These are phyloP conservation scores for Uromys caudimaculatus DNA, from an alignment of 2,797 vertebrate genomes.

Conservation along the genomic window DNA sequence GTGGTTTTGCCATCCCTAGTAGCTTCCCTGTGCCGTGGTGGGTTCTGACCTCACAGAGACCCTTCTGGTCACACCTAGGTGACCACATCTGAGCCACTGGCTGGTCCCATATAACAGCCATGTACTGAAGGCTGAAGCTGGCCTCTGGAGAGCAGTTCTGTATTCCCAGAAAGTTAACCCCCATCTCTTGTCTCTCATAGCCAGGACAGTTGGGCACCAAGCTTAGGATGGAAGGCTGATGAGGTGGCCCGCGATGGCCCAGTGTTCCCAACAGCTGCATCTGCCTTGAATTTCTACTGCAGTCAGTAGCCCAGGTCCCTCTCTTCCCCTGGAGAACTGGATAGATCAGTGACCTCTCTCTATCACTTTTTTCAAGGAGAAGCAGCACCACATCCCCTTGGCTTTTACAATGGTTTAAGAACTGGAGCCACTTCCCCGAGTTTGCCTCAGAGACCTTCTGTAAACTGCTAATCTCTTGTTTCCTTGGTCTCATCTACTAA, in stretches of 20 bases:
- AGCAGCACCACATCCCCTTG: rapidly evolving
- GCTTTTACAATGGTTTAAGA: rapidly evolving
- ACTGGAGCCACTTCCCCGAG: rapidly evolving
- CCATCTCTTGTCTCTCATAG: not conserved
- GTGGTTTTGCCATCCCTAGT: too few relatives aligned
- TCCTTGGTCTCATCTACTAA: rapidly evolving
- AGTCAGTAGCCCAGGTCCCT: not conserved
- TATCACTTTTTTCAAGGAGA: not conserved
- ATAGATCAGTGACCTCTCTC: rapidly evolving
- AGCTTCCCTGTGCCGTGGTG: too few relatives aligned
- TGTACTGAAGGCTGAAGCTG: not conserved
- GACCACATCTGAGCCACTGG: not conserved
- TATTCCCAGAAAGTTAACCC: not conserved
- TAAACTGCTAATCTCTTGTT: rapidly evolving
- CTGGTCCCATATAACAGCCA: too few relatives aligned
- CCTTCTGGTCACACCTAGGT: rapidly evolving
- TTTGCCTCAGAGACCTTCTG: rapidly evolving
- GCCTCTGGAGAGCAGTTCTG: too few relatives aligned
- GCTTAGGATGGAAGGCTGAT: too few relatives aligned
- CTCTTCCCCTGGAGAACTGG: not conserved
- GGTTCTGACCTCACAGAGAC: not conserved
- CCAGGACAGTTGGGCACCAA: too few relatives aligned
- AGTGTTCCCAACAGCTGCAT: rapidly evolving
- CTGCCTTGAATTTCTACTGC: not conserved
- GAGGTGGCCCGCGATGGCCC: too few relatives aligned